Evolutionary conservation across 1,140 invertebrate genomes (phyloP).

Genomic region (Bombus consobrinus): DNA sequence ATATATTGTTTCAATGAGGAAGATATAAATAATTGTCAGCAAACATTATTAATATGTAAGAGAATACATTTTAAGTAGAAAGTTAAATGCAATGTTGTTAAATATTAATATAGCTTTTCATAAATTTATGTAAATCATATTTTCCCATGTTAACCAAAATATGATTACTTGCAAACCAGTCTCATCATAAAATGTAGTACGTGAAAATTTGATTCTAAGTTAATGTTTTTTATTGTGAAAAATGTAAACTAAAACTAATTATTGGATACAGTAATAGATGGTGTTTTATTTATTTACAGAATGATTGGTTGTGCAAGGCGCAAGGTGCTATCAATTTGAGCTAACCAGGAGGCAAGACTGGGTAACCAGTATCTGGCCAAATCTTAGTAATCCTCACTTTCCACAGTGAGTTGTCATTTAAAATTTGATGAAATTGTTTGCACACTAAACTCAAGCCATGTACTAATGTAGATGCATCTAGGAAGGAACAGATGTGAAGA

Average conservation of each 20-base stretch:
- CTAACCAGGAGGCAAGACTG: conserved; percentile 76
- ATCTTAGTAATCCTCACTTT: conserved; percentile 76
- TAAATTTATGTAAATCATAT: neutral
- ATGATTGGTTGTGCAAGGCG: conserved; percentile 63
- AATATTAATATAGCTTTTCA: neutral
- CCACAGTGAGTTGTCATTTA: conserved; percentile 78
- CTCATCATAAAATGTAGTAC: neutral
- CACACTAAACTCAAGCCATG: conserved; percentile 74
- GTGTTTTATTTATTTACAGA: conserved; percentile 70
- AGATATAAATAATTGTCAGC: neutral
- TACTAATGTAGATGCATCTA: conserved; percentile 77
- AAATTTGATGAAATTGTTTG: conserved; percentile 77
- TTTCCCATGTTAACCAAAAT: conserved; percentile 9
- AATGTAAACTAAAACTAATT: conserved; percentile 25
- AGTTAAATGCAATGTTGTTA: conserved; percentile 9
- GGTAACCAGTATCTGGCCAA: conserved; percentile 75
- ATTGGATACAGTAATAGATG: conserved; percentile 25
- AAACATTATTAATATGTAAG: conserved; percentile 20
- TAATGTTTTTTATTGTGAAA: conserved; percentile 10
- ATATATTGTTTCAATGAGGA: neutral
- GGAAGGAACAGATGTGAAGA: conserved; percentile 78
- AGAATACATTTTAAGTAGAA: conserved; percentile 15
- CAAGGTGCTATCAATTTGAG: conserved; percentile 68
- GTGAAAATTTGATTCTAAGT: conserved; percentile 12
- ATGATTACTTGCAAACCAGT: neutral